These are phyloP conservation scores for Acanthosepion esculentum DNA, from an alignment of 2,888 invertebrate species.

Conservation along the genomic window DNA sequence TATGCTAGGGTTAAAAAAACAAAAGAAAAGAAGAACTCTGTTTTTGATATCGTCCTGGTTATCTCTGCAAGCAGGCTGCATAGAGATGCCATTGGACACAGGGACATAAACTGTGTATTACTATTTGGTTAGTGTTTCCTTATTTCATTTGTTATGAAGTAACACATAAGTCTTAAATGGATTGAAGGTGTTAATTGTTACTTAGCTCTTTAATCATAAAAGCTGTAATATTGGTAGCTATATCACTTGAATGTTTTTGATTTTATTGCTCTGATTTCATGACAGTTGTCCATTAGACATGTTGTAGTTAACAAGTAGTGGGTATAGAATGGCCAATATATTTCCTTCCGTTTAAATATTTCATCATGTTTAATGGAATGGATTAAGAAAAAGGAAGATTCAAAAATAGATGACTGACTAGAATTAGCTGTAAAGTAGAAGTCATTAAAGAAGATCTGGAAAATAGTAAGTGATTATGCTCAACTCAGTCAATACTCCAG, in stretches of 20 bases:
- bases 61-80: background rate
- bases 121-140: background rate
- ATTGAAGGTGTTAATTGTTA: background rate
- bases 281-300: background rate
- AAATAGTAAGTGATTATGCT: background rate
- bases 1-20: background rate
- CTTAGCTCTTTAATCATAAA: background rate
- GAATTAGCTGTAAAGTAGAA: too few species aligned
- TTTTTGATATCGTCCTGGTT: background rate
- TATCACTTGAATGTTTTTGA: too few species aligned
- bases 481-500: background rate
- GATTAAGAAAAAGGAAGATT: too few species aligned
- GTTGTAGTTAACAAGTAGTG: background rate
- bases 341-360: too few species aligned
- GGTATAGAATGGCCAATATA: too few species aligned
- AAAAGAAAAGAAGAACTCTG: background rate
- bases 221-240: too few species aligned
- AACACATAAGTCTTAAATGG: background rate
- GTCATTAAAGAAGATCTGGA: background rate
- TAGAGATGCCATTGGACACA: background rate
- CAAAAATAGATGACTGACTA: too few species aligned
- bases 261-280: background rate
- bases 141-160: background rate
- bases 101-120: background rate
- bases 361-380: too few species aligned